These are phyloP conservation scores for Homalodisca vitripennis DNA, from an alignment of 1,140 invertebrate species.

Conservation along the genomic window DNA sequence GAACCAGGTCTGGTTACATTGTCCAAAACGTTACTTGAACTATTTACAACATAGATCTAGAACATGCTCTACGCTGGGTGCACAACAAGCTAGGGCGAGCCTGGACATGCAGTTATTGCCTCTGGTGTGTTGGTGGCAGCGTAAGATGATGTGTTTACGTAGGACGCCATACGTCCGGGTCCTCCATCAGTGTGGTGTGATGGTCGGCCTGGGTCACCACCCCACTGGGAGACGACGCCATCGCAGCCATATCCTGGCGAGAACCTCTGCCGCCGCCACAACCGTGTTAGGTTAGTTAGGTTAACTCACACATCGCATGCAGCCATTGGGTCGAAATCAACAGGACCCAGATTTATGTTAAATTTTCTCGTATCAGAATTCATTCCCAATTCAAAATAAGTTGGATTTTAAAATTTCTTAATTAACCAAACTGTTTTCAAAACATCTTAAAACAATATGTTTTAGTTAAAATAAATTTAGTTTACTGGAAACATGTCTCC, in stretches of 20 bases:
- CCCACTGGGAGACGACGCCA: slow-evolving; percentile 60
- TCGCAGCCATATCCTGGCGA: slow-evolving; percentile 77
- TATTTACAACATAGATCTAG: no score
- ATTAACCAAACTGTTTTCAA: no score
- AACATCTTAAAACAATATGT: no score
- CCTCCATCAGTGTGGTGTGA: slow-evolving; percentile 80
- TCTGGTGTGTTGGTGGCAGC: not conserved
- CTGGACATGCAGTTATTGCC: slow-evolving; percentile 6
- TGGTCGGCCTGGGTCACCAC: slow-evolving; percentile 63
- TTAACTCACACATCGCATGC: slow-evolving; percentile 19
- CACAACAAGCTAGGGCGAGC: not conserved
- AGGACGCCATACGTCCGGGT: slow-evolving; percentile 85
- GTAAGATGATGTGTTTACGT: slow-evolving; percentile 62
- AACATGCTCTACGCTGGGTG: not conserved
- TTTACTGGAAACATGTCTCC: no score
- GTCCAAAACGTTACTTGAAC: no score
- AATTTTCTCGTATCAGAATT: no score
- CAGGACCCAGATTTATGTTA: no score
- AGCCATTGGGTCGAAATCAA: not conserved
- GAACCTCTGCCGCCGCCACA: slow-evolving; percentile 65
- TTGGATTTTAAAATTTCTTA: no score
- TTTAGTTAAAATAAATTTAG: no score
- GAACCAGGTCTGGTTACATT: no score
- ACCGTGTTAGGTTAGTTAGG: slow-evolving; percentile 7
- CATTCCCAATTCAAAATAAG: no score